These are phyloP conservation scores for Ephydatia muelleri DNA, from an alignment of 37 sponge, comb jelly and placozoan species.

Conservation along the genomic window DNA sequence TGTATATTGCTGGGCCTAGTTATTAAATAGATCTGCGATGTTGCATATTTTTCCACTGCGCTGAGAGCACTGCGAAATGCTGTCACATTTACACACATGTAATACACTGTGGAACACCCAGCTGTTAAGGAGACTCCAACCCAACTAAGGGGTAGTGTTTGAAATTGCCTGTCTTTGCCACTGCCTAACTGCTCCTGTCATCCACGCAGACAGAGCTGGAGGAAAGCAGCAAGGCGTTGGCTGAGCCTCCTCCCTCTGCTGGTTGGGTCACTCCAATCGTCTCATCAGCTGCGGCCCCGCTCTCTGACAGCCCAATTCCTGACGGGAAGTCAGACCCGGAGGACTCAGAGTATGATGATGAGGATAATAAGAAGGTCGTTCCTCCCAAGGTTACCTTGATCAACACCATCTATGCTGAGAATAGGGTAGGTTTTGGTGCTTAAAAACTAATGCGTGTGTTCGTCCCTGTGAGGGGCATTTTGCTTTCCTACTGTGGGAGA, in stretches of 20 bases:
- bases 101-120: too few species aligned
- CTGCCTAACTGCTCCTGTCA: not conserved
- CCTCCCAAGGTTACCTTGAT: slow-evolving; percentile 29
- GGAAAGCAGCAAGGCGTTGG: slow-evolving; percentile 15
- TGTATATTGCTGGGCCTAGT: too few species aligned
- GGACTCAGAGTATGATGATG: not conserved
- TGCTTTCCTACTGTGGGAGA: too few species aligned
- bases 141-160: too few species aligned
- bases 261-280: too few species aligned
- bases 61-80: too few species aligned
- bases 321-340: not conserved
- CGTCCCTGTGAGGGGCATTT: not conserved
- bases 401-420: slow-evolving; percentile 61
- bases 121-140: too few species aligned
- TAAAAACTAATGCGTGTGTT: not conserved
- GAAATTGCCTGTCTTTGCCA: not conserved
- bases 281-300: not conserved
- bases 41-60: too few species aligned
- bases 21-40: too few species aligned
- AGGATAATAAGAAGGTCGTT: not conserved
- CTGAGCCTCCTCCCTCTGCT: slow-evolving; percentile 16
- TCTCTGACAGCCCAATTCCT: not conserved
- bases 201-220: slow-evolving; percentile 29
- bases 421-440: slow-evolving; percentile 24
- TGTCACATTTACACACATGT: too few species aligned